Base-by-base conservation (phyloP, 2,888 invertebrate genomes). In the Drosophila limbata region DNA sequence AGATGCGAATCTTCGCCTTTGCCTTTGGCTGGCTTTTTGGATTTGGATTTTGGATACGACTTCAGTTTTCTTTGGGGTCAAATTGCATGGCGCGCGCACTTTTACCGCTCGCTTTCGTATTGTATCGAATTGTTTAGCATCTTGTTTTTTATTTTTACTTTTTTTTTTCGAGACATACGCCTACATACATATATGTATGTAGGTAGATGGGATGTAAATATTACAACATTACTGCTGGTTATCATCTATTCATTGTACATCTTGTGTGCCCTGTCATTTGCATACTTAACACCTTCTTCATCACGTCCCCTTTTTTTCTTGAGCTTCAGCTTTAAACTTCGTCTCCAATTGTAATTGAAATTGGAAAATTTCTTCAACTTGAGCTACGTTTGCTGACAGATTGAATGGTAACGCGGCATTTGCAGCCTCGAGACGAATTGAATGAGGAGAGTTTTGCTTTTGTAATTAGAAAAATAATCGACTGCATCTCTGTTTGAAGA, bases 381-480 rank as follows among this genome's bases (percentile, higher is more conserved):
- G 68, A 81, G 72, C 62, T 39, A 47, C 42, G 47, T 15, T 39
- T 39, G 44, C 68, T 47, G 79, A 79, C 79, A 79, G 79, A 74
- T 79, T 65, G 59, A 65, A 64, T 59, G 63, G 40, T 33, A 44
- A 28, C n/a, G 17, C 37, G 15, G 47, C 39, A 48, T 17, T 17
- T 47, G 53, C 33, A 50, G 21, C 35, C 21, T 17, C 33, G 17
- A 40, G 47, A 15, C 45, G 62, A 44, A 55, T 53, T 35, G 63
- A 33, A 56, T 56, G 51, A 47, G 45, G 31, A 61, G 64, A 69
- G 79, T 70, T 81, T 86, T 84, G 72, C 67, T 81, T 86, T 81
- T 82, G 87, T 75, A 86, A 82, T 82, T 82, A 82, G 82, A 82
- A 82, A 82, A 86, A 84, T 89, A 84, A 84, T 84, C 79, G 85